phyloP scores from a whole-genome alignment of 1,140 invertebrate species.

The Atta cephalotes region DNA sequence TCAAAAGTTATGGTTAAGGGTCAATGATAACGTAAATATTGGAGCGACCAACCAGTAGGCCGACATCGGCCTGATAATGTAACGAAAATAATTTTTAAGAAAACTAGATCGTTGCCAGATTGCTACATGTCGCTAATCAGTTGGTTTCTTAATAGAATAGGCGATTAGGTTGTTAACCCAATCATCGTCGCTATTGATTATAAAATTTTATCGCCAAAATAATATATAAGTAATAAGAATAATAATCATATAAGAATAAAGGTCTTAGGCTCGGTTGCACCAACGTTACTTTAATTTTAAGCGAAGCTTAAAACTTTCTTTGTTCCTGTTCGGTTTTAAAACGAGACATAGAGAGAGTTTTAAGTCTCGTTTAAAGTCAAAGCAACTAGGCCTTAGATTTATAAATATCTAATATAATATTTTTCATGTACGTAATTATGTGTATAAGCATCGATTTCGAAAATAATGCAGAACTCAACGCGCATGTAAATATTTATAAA shows the following conservation, averaged over 20 bases:
- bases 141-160: no score
- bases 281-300: no score
- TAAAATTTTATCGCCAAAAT: no score
- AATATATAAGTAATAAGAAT: not conserved
- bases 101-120: no score
- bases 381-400: not conserved
- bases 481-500: not conserved
- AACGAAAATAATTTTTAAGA: not conserved
- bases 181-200: no score
- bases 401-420: not conserved
- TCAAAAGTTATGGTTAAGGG: not conserved
- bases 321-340: no score
- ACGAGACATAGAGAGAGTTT: no score
- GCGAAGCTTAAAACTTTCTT: no score
- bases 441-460: not conserved
- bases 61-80: not conserved
- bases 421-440: not conserved
- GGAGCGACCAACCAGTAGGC: not conserved
- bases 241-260: not conserved
- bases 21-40: conserved; percentile 20
- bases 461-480: not conserved
- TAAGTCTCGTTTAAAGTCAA: no score
- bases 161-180: no score
- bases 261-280: not conserved
- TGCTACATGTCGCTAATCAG: no score